A percentile compares a stretch with the other conserved stretches of the same genome.
phyloP scores from a whole-genome alignment of 1,140 invertebrate genomes.

The silkworm (Bombyx mori) region ASM3026992v2 NC_085110.1:13205501-13206000 shows the following conservation, averaged over 20 bases:
- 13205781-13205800: slow-evolving; percentile 84
- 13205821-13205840: slow-evolving; percentile 81
- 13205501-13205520: slow-evolving; percentile 18
- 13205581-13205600: slow-evolving; percentile 86
- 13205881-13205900: slow-evolving; percentile 87
- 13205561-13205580: slow-evolving; percentile 90
- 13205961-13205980: slow-evolving; percentile 76
- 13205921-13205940: slow-evolving; percentile 74
- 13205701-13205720: slow-evolving; percentile 77
- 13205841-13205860: slow-evolving; percentile 88
- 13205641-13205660: slow-evolving; percentile 82
- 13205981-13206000: slow-evolving; percentile 73
- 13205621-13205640: slow-evolving; percentile 74
- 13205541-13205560: slow-evolving; percentile 77
- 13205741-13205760: slow-evolving; percentile 68
- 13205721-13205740: slow-evolving; percentile 75
- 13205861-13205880: slow-evolving; percentile 82
- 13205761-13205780: slow-evolving; percentile 77
- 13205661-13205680: slow-evolving; percentile 90
- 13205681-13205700: slow-evolving; percentile 84
- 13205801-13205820: slow-evolving; percentile 82
- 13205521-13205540: slow-evolving; percentile 20
- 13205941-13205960: slow-evolving; percentile 71
- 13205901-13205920: slow-evolving; percentile 79
- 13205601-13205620: slow-evolving; percentile 82